phyloP scores from a whole-genome alignment of 1,140 invertebrate genomes.

The Gryllus bimaculatus region DNA sequence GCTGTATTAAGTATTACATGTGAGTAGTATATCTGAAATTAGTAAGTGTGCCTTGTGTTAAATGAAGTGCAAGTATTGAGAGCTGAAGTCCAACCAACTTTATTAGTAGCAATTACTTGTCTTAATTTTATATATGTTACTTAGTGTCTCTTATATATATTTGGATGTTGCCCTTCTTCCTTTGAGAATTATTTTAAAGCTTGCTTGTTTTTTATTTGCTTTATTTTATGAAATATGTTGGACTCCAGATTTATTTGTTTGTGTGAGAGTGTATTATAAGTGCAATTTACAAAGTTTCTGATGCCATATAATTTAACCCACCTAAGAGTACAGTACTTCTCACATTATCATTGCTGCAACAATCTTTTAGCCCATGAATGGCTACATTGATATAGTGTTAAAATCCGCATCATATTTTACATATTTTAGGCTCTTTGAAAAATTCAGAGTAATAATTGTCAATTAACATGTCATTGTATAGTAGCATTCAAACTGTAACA shows the following conservation, averaged over 20 bases:
- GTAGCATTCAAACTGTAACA: background rate
- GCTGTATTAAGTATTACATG: constrained; percentile 15
- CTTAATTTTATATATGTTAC: constrained; percentile 1
- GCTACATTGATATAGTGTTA: background rate
- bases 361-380: background rate
- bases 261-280: background rate
- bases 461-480: background rate
- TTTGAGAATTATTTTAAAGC: constrained; percentile 1
- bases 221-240: background rate
- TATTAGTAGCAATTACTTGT: constrained; percentile 1
- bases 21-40: constrained; percentile 9
- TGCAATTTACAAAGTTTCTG: background rate
- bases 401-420: background rate
- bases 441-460: background rate
- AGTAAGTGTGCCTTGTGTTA: constrained; percentile 4
- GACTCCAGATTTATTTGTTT: background rate
- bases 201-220: background rate
- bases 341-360: background rate
- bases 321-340: constrained; percentile 1
- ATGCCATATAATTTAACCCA: constrained; percentile 1
- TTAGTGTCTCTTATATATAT: constrained; percentile 14
- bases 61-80: background rate
- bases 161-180: background rate
- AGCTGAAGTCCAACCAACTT: background rate
- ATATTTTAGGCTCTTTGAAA: background rate